Base-by-base conservation (phyloP, 1,140 invertebrate genomes). In the Lordiphosa clarofinis region DNA sequence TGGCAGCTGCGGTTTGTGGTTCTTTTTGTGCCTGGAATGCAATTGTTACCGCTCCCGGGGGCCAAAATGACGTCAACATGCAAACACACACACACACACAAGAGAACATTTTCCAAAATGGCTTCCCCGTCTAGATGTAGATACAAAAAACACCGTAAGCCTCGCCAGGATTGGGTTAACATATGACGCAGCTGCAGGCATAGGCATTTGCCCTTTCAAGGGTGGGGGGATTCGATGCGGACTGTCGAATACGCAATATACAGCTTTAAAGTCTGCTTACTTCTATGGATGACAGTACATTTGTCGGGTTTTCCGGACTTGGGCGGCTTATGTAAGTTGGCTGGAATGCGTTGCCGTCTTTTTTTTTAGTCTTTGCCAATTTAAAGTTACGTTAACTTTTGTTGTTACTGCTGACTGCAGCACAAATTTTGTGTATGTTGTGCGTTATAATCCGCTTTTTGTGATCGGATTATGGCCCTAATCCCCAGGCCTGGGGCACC, bases 391-490 rank as follows among this genome's bases (percentile, higher is more conserved):
- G 47, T 64, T 67, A 68, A 68, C 60, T 63, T 73, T 15, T 60
- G 42, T 28, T 47, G 47, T 15, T 15, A 15, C 33, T 36, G 56
- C 40, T 15, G 39, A 13, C 11, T 40, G 57, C 49, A 61, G 62
- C 50, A 43, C 53, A 52, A 28, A 37, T 64, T 48, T 63, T 48
- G 52, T 70, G 37, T 81, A 52, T 56, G 64, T 70, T 73, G 73
- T 84, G 58, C 55, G 44, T 78, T 82, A 84, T 82, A 82, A 82
- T 84, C 78, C 78, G 62, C 73, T 78, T 82, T 82, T 78, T 84
- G 68, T 82, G 78, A 82, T 82, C 78, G 78, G 78, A 82, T 82
- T 82, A 82, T 82, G 73, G 78, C 78, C 76, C 78, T 82, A 82
- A 82, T 82, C 78, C 68, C 63, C 37, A 1, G 31, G 47, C 31